Evolutionary conservation across 1,140 invertebrate species (phyloP).

Genomic region (Elymnias hypermnestra): DNA sequence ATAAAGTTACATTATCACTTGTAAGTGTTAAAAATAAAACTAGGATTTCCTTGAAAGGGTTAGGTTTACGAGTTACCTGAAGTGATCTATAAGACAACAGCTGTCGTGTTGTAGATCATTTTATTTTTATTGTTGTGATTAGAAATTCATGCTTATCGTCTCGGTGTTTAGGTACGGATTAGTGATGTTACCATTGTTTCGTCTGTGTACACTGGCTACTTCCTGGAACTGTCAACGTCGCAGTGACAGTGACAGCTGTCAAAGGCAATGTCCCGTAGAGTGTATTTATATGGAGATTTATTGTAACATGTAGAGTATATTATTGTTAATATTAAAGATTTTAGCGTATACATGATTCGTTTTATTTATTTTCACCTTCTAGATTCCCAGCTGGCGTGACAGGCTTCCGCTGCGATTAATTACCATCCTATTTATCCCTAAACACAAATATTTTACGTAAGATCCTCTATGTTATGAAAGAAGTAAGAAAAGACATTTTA

Average conservation of each 20-base stretch:
- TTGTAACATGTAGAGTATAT: constrained; percentile 71
- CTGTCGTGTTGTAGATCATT: background rate
- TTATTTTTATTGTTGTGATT: constrained; percentile 14
- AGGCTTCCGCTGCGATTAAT: no score
- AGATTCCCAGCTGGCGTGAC: no score
- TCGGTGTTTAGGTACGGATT: constrained; percentile 17
- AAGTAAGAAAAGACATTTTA: no score
- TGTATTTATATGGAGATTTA: constrained; percentile 62
- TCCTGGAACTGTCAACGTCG: constrained; percentile 29
- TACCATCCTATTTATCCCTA: no score
- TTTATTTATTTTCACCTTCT: no score
- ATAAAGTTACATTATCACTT: no score
- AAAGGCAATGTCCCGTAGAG: constrained; percentile 42
- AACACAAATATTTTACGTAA: no score
- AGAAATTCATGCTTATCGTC: constrained; percentile 17
- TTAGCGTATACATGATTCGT: constrained; percentile 59
- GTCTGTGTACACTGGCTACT: constrained; percentile 14
- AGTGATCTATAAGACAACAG: background rate
- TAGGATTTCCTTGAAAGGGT: background rate
- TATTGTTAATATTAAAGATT: constrained; percentile 73
- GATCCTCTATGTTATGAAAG: no score
- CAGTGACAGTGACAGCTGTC: constrained; percentile 38
- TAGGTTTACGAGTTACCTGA: background rate
- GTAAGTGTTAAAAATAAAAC: no score
- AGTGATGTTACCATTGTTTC: constrained; percentile 10